Conservation (phyloP, 2,888 invertebrate species). For the Orgyia antiqua region DNA sequence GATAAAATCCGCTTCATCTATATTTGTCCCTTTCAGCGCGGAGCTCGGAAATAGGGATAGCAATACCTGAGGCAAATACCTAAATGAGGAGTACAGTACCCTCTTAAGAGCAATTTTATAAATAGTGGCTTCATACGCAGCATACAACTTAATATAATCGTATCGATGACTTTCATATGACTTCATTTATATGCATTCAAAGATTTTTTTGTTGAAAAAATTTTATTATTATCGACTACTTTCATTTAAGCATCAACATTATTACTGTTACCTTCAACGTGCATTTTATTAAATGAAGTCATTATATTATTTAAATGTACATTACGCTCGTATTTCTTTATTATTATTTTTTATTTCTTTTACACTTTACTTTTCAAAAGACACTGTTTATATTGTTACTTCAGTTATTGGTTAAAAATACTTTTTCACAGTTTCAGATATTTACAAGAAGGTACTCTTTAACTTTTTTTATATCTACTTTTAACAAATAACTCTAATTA, state of each 20-base stretch:
- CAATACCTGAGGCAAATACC: too few relatives aligned
- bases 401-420: slow-evolving; percentile 37
- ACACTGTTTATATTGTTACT: slow-evolving; percentile 17
- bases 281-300: slow-evolving; percentile 43
- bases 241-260: too few relatives aligned
- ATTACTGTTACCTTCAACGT: too few relatives aligned
- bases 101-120: too few relatives aligned
- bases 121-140: slow-evolving; percentile 6
- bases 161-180: slow-evolving; percentile 26
- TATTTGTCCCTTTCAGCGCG: too few relatives aligned
- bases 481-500: slow-evolving; percentile 70
- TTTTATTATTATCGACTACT: too few relatives aligned
- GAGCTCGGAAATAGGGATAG: too few relatives aligned
- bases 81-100: too few relatives aligned
- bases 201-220: too few relatives aligned
- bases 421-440: slow-evolving; percentile 68
- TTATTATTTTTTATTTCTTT: slow-evolving; percentile 26
- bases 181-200: slow-evolving; percentile 30
- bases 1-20: too few relatives aligned
- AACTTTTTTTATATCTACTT: slow-evolving; percentile 39
- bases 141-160: slow-evolving; percentile 10
- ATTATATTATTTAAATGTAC: slow-evolving; percentile 43
- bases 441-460: slow-evolving; percentile 57
- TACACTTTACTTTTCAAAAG: slow-evolving; percentile 32
- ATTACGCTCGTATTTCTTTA: slow-evolving; percentile 46